Conservation (phyloP, 2,113 vertebrate species). For the Podarcis muralis region DNA sequence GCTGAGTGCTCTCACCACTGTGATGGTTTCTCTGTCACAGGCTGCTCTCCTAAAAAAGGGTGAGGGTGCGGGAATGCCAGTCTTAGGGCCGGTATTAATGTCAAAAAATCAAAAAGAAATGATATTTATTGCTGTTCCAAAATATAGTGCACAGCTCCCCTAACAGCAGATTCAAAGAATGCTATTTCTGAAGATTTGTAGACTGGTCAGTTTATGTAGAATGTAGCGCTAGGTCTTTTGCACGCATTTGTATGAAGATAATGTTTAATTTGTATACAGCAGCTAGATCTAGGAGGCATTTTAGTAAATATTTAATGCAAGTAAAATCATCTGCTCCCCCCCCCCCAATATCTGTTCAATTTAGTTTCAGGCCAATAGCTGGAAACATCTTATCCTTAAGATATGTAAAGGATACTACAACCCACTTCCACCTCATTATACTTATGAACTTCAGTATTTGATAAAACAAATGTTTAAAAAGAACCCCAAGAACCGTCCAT, state of each 20-base stretch:
- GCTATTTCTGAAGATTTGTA: background rate
- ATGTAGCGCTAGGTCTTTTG: background rate
- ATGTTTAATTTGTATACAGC: background rate
- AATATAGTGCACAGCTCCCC: background rate
- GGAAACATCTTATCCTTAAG: conserved; percentile 93
- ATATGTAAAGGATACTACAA: conserved; percentile 87
- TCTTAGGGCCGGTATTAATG: background rate
- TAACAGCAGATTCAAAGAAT: background rate
- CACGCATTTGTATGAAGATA: conserved; percentile 12
- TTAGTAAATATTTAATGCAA: background rate
- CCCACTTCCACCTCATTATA: conserved; percentile 85
- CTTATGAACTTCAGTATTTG: conserved; percentile 85
- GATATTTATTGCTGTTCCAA: background rate
- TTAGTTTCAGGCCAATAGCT: conserved; percentile 92
- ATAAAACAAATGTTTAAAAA: conserved; percentile 93
- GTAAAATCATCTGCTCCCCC: background rate
- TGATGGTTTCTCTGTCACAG: background rate
- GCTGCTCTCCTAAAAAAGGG: background rate
- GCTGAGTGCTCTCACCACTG: background rate
- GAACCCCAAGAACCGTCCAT: conserved; percentile 87
- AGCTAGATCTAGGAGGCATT: background rate
- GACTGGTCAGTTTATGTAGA: background rate
- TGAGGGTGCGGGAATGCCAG: background rate
- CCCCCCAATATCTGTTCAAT: background rate
- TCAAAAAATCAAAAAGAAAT: background rate